These are phyloP conservation scores for Phoebastria nigripes DNA, from an alignment of 2,797 vertebrate genomes.

Conservation along the genomic window DNA sequence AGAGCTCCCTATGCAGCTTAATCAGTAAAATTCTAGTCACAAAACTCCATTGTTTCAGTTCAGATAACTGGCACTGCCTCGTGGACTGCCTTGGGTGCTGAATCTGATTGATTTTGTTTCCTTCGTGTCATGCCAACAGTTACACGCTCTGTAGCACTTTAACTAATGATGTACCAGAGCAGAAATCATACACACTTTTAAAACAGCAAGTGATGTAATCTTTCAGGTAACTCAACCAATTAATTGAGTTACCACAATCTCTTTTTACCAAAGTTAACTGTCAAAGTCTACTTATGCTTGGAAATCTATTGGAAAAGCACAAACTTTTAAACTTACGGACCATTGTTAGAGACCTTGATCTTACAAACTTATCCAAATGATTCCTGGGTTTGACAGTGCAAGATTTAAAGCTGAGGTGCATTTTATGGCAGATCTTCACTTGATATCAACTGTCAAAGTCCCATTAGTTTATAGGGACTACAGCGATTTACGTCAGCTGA, in stretches of 20 bases:
- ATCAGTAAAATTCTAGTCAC: conserved; percentile 31
- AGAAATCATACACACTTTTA: background rate
- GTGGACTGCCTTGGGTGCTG: background rate
- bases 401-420: background rate
- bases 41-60: background rate
- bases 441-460: background rate
- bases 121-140: background rate
- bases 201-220: background rate
- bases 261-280: background rate
- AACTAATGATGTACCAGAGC: background rate
- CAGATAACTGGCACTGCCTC: background rate
- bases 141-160: background rate
- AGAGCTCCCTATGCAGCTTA: background rate
- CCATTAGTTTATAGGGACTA: background rate
- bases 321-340: background rate
- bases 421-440: background rate
- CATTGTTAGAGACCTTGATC: background rate
- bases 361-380: background rate
- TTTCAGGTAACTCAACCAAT: background rate
- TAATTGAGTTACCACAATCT: background rate
- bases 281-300: background rate
- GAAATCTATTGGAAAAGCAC: background rate
- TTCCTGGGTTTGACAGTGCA: background rate
- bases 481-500: background rate
- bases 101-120: conserved; percentile 13